Conservation (phyloP, 2,113 vertebrate species). For the Xiphophorus hellerii region DNA sequence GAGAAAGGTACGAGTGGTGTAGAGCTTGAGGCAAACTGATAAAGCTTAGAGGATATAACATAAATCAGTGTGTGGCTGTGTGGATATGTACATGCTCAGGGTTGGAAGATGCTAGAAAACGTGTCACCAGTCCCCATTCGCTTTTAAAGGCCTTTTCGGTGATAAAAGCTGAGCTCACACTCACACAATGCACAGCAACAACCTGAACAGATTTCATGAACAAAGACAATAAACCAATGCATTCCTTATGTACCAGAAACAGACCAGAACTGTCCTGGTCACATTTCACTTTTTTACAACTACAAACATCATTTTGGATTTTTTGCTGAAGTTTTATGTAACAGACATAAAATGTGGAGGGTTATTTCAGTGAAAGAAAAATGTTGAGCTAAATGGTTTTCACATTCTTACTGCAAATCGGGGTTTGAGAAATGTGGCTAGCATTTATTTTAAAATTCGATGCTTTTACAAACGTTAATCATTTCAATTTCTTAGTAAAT, state of each 20-base stretch:
- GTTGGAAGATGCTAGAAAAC: not conserved
- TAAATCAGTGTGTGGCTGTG: conserved; percentile 5
- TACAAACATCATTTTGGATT: not conserved
- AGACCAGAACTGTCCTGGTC: not conserved
- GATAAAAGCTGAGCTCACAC: not conserved
- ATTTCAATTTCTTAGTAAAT: no score
- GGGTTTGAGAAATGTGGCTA: not conserved
- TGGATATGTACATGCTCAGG: not conserved
- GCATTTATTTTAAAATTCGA: not conserved
- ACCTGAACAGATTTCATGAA: not conserved
- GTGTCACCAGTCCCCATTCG: not conserved
- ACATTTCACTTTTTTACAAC: not conserved
- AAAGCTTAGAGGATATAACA: conserved; percentile 24
- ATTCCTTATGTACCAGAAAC: not conserved
- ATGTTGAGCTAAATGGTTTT: not conserved
- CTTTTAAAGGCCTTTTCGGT: not conserved
- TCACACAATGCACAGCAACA: not conserved
- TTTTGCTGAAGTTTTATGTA: not conserved
- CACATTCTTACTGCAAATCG: not conserved
- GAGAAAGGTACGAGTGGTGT: conserved; percentile 41
- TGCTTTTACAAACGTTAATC: no score
- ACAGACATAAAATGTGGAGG: not conserved
- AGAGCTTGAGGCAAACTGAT: conserved; percentile 47
- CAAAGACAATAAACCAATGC: not conserved
- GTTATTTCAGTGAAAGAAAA: not conserved